These are phyloP conservation scores for Diorhabda carinulata DNA, from an alignment of 1,140 invertebrate species.

Conservation along the genomic window DNA sequence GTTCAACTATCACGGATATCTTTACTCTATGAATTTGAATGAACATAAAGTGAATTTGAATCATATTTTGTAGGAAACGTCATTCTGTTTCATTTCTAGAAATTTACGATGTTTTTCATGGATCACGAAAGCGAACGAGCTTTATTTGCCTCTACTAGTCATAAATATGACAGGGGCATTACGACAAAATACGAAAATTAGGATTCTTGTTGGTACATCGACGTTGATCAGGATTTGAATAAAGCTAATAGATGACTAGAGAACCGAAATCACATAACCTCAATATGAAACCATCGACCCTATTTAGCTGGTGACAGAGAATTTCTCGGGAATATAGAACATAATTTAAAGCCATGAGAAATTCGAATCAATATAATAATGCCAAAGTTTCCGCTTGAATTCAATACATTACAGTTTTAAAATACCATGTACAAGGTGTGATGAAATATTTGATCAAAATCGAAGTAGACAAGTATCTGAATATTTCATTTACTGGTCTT, in stretches of 20 bases:
- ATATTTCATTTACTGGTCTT: too few species aligned
- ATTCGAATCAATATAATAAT: too few species aligned
- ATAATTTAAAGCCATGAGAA: too few species aligned
- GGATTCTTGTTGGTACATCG: neutral
- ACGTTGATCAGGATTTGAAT: neutral
- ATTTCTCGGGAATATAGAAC: too few species aligned
- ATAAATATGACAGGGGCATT: constrained; percentile 9
- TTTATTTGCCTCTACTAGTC: constrained; percentile 7
- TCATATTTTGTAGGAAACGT: neutral
- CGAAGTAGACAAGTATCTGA: too few species aligned
- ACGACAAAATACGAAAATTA: constrained; percentile 1
- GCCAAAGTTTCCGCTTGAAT: too few species aligned
- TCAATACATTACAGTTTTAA: too few species aligned
- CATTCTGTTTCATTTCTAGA: neutral
- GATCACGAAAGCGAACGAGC: neutral
- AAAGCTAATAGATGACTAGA: neutral
- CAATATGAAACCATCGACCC: too few species aligned
- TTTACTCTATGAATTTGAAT: neutral
- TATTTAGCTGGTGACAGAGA: too few species aligned
- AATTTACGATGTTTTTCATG: constrained; percentile 5
- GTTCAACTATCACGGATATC: neutral
- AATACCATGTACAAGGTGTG: too few species aligned
- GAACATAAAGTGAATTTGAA: neutral
- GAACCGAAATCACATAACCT: neutral
- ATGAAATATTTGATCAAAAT: too few species aligned